Evolutionary conservation across 2,797 vertebrate genomes (phyloP).

Genomic region (Halcyon smyrnensis): DNA sequence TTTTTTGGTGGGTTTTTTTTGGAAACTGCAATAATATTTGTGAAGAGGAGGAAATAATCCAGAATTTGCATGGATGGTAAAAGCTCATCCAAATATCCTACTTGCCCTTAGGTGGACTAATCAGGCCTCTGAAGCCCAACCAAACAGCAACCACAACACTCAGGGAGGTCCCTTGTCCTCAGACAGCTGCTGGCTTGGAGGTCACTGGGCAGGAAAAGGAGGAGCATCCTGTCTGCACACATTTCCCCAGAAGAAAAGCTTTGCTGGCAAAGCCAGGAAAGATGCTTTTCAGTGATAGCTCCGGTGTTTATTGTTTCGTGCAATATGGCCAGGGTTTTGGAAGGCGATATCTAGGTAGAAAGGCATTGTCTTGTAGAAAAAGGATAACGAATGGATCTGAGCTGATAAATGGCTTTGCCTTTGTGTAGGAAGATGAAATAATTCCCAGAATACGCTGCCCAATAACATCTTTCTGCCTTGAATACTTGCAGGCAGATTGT

Average conservation of each 20-base stretch:
- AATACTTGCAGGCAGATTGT: background rate
- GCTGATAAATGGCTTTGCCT: conserved; percentile 32
- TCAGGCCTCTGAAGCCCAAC: background rate
- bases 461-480: background rate
- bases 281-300: conserved; percentile 78
- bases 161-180: background rate
- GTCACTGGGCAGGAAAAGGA: conserved; percentile 74
- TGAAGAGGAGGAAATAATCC: conserved; percentile 5
- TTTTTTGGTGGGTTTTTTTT: background rate
- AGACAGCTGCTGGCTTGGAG: conserved; percentile 17
- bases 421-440: background rate
- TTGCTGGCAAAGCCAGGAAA: conserved; percentile 69
- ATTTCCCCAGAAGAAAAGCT: conserved; percentile 26
- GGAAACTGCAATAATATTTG: background rate
- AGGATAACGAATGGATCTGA: conserved; percentile 12
- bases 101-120: background rate
- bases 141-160: background rate
- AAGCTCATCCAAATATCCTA: background rate
- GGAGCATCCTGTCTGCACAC: conserved; percentile 74
- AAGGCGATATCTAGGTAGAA: conserved; percentile 28
- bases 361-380: conserved; percentile 52
- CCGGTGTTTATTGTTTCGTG: conserved; percentile 62
- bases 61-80: background rate
- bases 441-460: background rate
- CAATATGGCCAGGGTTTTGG: conserved; percentile 31